Conservation (phyloP, 2,888 invertebrate genomes). For the Drosophila phalerata region DNA sequence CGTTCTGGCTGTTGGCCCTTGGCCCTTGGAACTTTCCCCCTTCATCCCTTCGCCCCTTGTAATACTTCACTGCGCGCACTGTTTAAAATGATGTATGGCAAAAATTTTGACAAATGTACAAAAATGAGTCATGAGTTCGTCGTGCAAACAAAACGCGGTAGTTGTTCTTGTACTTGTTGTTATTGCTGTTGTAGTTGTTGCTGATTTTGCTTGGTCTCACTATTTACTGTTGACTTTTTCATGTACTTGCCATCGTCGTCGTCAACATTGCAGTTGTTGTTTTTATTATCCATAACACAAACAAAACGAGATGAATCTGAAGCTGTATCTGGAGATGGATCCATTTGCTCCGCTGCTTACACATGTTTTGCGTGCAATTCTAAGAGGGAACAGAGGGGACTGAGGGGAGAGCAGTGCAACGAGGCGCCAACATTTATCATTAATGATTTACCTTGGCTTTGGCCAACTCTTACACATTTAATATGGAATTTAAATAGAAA, state of each 20-base stretch:
- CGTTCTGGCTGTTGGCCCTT: constrained; percentile 10
- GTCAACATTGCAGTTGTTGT: constrained; percentile 54
- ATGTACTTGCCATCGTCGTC: constrained; percentile 66
- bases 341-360: constrained; percentile 57
- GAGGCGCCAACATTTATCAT: constrained; percentile 69
- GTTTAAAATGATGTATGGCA: constrained; percentile 83
- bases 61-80: constrained; percentile 50
- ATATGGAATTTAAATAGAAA: constrained; percentile 7
- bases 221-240: constrained; percentile 79
- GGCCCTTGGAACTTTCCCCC: neutral
- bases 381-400: neutral
- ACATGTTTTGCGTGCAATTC: constrained; percentile 59
- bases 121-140: constrained; percentile 83
- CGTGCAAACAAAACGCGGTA: constrained; percentile 72
- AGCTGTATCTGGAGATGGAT: constrained; percentile 19
- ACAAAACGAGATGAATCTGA: constrained; percentile 52
- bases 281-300: constrained; percentile 73
- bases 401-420: neutral
- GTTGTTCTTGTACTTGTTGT: constrained; percentile 53
- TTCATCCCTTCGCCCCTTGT: neutral
- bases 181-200: constrained; percentile 33
- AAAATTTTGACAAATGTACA: constrained; percentile 83
- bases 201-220: constrained; percentile 51
- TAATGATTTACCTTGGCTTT: constrained; percentile 62
- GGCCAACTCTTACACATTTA: constrained; percentile 2